Evolutionary conservation across 2,888 invertebrate species (phyloP).

Genomic region (Folsomia candida): DNA sequence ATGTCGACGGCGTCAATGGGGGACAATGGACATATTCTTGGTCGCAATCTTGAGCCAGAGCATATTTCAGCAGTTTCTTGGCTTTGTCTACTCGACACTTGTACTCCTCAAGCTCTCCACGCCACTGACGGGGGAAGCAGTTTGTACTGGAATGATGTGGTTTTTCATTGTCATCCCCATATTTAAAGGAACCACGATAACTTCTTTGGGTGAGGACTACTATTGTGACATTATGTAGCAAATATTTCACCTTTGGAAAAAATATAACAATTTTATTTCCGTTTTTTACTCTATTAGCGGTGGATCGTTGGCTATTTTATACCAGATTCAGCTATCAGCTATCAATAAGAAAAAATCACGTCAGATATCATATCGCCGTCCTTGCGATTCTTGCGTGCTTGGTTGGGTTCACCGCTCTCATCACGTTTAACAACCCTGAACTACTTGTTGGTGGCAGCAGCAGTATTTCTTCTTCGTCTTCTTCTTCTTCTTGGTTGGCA

Average conservation of each 20-base stretch:
- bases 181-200: constrained; percentile 43
- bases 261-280: no score
- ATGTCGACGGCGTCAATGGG: constrained; percentile 40
- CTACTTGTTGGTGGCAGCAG: constrained; percentile 33
- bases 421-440: constrained; percentile 41
- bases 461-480: not conserved
- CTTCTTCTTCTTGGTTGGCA: constrained; percentile 8
- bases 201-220: no score
- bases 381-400: constrained; percentile 38
- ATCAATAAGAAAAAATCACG: constrained; percentile 39
- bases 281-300: no score
- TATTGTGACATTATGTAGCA: no score
- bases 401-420: constrained; percentile 43
- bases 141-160: constrained; percentile 44
- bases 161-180: constrained; percentile 42
- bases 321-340: constrained; percentile 41
- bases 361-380: constrained; percentile 39
- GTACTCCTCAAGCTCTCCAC: constrained; percentile 41
- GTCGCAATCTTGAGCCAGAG: constrained; percentile 43
- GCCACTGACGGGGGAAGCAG: constrained; percentile 37
- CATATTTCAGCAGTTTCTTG: constrained; percentile 41
- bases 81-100: constrained; percentile 43
- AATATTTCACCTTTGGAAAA: no score
- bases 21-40: constrained; percentile 42
- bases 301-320: constrained; percentile 41